Base-by-base conservation (phyloP, 2,888 invertebrate species). In the Lissocephala sabroskyi region DNA sequence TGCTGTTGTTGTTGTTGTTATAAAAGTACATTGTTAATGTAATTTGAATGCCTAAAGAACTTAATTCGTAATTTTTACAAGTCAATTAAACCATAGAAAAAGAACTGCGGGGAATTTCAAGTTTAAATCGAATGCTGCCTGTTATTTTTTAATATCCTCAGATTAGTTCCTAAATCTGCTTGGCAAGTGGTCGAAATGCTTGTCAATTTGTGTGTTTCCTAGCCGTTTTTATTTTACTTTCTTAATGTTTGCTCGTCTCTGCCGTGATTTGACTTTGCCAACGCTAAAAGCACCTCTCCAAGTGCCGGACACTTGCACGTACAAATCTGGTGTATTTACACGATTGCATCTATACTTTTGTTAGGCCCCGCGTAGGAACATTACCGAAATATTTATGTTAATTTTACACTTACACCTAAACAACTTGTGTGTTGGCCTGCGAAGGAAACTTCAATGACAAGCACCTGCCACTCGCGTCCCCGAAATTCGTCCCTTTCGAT, bases 331-430 rank as follows among this genome's bases (percentile, higher is more conserved):
- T 23, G 58, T 62, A 64, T 63, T 65, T 71, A 73, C 74, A 79
- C 23, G 7, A 23, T 5, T 23, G 7, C 23, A 23, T 7, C 7
- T 7, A 23, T 3, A 23, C 4, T 23, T 23, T 23, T 23, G 3
- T 23, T 3, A 23, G 23, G 23, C 23, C 23, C 23, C 23, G 3
- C 23, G 79, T 82, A 82, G 82, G 82, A 82, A 82, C 82, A 82
- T 82, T 81, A 82, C 82, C 82, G 82, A 82, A 82, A 83, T 79
- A 66, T 75, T 62, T 64, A 61, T 54, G 53, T 61, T 77, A 77
- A 75, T 79, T 81, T 80, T 80, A 79, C 79, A 79, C 79, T 81
- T 81, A 81, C 47, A 78, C 55, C 81, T 81, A 81, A 70, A 71
- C 56, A 58, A 61, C 58, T 62, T 60, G 52, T 48, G 51, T 17